Conservation (phyloP, 2,888 invertebrate species). For the Globia sparganii region DNA sequence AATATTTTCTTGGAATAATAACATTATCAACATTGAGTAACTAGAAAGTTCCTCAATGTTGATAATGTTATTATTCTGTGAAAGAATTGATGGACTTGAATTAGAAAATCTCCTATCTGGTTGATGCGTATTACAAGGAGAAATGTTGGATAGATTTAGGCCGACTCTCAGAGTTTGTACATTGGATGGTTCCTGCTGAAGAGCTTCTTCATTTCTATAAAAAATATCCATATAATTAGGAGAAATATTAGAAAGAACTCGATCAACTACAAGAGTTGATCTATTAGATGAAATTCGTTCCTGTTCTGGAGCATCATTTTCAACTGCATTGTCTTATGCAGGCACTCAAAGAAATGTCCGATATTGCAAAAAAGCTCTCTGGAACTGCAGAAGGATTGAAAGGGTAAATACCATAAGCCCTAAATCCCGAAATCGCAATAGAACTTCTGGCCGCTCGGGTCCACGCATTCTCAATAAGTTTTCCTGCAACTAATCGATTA, state of each 20-base stretch:
- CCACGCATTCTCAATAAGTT: constrained; percentile 59
- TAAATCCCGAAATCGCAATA: constrained; percentile 62
- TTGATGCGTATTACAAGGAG: too few relatives aligned
- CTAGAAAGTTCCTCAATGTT: too few relatives aligned
- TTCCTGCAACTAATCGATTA: constrained; percentile 54
- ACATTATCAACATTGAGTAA: too few relatives aligned
- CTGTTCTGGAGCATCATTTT: constrained; percentile 18
- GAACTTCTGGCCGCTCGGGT: constrained; percentile 55
- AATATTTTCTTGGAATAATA: too few relatives aligned
- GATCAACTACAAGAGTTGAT: constrained; percentile 12
- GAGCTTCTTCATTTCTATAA: constrained; percentile 14
- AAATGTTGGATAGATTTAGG: constrained; percentile 15
- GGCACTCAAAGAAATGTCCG: constrained; percentile 15
- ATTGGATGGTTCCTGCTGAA: constrained; percentile 19
- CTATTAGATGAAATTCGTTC: constrained; percentile 12
- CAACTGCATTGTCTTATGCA: constrained; percentile 12
- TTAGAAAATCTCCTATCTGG: too few relatives aligned
- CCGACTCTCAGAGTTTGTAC: constrained; percentile 19
- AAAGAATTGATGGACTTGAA: too few relatives aligned
- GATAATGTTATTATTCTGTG: too few relatives aligned
- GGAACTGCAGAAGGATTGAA: too few relatives aligned
- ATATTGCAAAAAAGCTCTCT: constrained; percentile 31
- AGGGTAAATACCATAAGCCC: too few relatives aligned
- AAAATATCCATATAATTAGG: too few relatives aligned
- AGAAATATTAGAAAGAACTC: constrained; percentile 9